Conservation (phyloP, 2,113 vertebrate species). For the Paralichthys olivaceus region DNA sequence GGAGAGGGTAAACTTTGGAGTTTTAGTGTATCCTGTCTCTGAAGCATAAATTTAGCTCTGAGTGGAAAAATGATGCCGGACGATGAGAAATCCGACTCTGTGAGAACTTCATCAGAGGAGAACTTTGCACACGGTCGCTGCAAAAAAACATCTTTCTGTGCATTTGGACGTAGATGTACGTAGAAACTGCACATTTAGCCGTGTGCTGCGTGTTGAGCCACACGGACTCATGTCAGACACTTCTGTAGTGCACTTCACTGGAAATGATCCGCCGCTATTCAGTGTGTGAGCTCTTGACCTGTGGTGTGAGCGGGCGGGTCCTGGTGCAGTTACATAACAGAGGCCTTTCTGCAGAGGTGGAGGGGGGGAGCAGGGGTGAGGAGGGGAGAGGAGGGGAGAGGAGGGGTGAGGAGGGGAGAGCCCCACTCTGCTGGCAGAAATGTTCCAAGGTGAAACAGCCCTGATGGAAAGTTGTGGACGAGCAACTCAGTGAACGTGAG, state of each 20-base stretch:
- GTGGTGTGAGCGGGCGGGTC: conserved; percentile 10
- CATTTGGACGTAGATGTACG: too few species aligned
- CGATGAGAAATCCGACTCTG: conserved; percentile 29
- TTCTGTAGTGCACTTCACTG: conserved; percentile 10
- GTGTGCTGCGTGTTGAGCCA: too few species aligned
- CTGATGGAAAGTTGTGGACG: conserved; percentile 43
- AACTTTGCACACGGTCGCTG: background rate
- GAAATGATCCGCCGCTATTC: conserved; percentile 32
- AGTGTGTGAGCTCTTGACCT: conserved; percentile 51
- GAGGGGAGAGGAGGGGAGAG: conserved; percentile 19
- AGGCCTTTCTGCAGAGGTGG: conserved; percentile 24
- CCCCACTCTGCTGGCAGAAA: conserved; percentile 20
- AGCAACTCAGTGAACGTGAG: conserved; percentile 2
- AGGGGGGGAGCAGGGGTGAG: background rate
- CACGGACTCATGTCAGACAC: too few species aligned
- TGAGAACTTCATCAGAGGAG: background rate
- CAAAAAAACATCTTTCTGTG: too few species aligned
- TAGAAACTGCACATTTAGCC: too few species aligned
- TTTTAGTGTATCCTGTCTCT: conserved; percentile 71
- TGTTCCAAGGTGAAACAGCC: conserved; percentile 44
- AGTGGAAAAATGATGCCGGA: conserved; percentile 45
- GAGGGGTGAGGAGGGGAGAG: background rate
- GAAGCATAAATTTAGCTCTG: conserved; percentile 64
- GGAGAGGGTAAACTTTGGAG: conserved; percentile 54
- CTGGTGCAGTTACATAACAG: conserved; percentile 52